phyloP scores from a whole-genome alignment of 2,113 vertebrate species.

The Solea senegalensis region DNA sequence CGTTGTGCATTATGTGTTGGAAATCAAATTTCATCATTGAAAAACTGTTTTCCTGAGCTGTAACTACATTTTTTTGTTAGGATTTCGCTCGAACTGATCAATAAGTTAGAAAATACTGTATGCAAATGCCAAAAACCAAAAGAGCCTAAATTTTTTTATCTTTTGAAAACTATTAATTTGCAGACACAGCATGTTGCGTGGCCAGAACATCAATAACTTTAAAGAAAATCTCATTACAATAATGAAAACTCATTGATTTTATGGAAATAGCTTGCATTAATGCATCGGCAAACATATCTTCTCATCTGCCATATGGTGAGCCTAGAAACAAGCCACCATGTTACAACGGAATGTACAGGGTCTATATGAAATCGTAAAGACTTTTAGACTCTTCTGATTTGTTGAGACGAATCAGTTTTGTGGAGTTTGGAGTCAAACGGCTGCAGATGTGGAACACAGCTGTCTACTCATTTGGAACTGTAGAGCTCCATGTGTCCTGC shows the following conservation, averaged over 20 bases:
- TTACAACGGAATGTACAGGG: background rate
- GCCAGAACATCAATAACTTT: constrained; percentile 26
- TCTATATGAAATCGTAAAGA: background rate
- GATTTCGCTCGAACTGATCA: background rate
- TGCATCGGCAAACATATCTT: constrained; percentile 1
- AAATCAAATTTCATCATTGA: background rate
- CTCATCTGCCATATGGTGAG: constrained; percentile 5
- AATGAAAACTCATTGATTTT: constrained; percentile 48
- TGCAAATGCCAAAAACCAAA: constrained; percentile 12
- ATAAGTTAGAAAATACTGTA: constrained; percentile 13
- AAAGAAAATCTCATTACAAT: constrained; percentile 25
- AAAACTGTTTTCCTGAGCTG: background rate
- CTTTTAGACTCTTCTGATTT: background rate
- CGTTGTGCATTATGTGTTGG: background rate
- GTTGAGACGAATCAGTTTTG: constrained; percentile 29
- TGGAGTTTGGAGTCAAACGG: constrained; percentile 38
- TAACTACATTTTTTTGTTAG: background rate
- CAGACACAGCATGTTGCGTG: background rate
- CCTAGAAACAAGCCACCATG: background rate
- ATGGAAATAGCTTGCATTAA: constrained; percentile 28
- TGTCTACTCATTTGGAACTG: constrained; percentile 38
- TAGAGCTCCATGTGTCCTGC: constrained; percentile 15
- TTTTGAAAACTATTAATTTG: background rate
- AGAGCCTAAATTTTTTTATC: constrained; percentile 9
- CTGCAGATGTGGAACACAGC: constrained; percentile 69